Evolutionary conservation across 2,797 vertebrate genomes (phyloP), one percentile per base, ranked within the genome.

Genomic region (Poeciliopsis paucimaculata): DNA sequence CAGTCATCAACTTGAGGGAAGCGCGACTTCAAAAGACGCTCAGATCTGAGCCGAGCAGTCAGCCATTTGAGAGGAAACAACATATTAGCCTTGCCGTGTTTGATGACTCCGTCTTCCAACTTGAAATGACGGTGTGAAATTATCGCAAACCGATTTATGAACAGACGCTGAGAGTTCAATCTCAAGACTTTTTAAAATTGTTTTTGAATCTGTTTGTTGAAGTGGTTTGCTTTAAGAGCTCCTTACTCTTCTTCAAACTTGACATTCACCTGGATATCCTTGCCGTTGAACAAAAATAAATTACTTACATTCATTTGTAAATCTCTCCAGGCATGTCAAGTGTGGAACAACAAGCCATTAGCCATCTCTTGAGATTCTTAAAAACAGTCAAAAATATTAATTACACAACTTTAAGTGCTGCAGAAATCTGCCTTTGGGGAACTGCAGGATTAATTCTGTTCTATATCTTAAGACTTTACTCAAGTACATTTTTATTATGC

Each of bases 101-200:
- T 91, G 90, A 93, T 75, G 83, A 75, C 83, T 80, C 73, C 70
- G 64, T 89, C 77, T 62, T 73, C 83, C 81, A 76, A 83, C 87
- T 80, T 68, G 47, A 73, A 87, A 83, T 68, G 87, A 89, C 85
- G 77, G 84, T 85, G 88, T 89, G 87, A 91, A 92, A 92, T 91
- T 77, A 84, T 55, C 87, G 49, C 82, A 81, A 86, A 85, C 73
- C 77, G 85, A 86, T 86, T 76, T 45, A 75, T 13, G 77, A 79
- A 28, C 60, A 62, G 82, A 83, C 45, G 43, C 84, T 45, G n/a
- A 72, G 71, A 76, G 87, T 92, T 93, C 84, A 90, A 77, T 73
- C 66, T 82, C 68, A 79, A 75, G 77, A 84, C 84, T 78, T 71
- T 73, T 28, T 28, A 31, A 18, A 39, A 41, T 16, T 16, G 18